phyloP scores from a whole-genome alignment of 2,888 invertebrate species.

The Lasius fuliginosus region DNA sequence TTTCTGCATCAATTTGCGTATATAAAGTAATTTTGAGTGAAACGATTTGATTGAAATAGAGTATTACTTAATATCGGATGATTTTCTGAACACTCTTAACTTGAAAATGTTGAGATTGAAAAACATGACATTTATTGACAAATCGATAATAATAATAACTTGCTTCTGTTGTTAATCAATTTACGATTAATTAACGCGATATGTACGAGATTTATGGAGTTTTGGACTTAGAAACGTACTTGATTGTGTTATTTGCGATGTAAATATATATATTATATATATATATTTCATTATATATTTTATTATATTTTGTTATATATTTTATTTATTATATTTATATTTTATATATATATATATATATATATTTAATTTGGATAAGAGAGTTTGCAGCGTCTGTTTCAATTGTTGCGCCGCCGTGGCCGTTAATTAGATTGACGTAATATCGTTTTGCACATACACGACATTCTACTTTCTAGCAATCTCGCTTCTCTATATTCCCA shows the following conservation, averaged over 20 bases:
- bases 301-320: too few species aligned
- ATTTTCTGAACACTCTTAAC: background rate
- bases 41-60: background rate
- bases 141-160: conserved; percentile 23
- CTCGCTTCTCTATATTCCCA: background rate
- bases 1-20: background rate
- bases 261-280: background rate
- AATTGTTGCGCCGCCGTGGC: background rate
- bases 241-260: background rate
- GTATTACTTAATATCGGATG: background rate
- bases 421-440: conserved; percentile 18
- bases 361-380: conserved; percentile 8
- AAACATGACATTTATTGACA: conserved; percentile 8
- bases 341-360: too few species aligned
- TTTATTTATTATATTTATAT: too few species aligned
- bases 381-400: conserved; percentile 16
- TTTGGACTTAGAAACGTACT: background rate
- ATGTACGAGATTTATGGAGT: background rate
- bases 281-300: conserved; percentile 17
- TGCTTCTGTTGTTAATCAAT: conserved; percentile 19
- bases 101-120: background rate
- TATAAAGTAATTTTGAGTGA: background rate
- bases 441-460: conserved; percentile 14
- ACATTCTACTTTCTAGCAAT: conserved; percentile 27
- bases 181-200: conserved; percentile 22